phyloP scores from a whole-genome alignment of 2,797 vertebrate species.

The Galago senegalensis region DNA sequence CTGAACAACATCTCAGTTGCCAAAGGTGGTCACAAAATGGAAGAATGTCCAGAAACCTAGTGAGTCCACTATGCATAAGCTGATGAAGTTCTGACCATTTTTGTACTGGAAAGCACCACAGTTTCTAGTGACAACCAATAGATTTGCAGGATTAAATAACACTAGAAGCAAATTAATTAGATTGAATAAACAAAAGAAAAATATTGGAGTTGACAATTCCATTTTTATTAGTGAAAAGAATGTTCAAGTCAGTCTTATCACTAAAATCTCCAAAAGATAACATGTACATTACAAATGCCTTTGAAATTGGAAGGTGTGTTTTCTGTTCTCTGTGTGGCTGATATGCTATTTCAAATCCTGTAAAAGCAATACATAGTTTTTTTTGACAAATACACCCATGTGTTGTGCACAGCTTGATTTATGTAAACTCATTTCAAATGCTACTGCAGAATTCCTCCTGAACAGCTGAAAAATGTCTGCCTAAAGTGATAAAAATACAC shows the following conservation, averaged over 20 bases:
- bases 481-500: constrained; percentile 63
- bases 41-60: background rate
- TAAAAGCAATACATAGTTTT: constrained; percentile 19
- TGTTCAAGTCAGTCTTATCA: background rate
- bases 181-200: background rate
- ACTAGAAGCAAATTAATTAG: background rate
- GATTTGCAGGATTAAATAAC: background rate
- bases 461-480: constrained; percentile 71
- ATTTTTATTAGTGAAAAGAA: constrained; percentile 6
- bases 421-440: constrained; percentile 71
- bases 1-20: background rate
- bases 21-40: background rate
- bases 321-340: background rate
- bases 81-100: background rate
- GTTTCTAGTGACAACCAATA: background rate
- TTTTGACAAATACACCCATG: constrained; percentile 57
- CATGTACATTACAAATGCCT: background rate
- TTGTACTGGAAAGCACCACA: background rate
- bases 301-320: background rate
- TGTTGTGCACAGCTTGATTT: constrained; percentile 67
- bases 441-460: constrained; percentile 51
- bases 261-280: background rate
- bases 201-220: background rate
- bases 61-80: background rate
- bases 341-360: background rate